Percentiles rank a stretch among this genome's conserved stretches.
Evolutionary conservation across 2,888 invertebrate genomes (phyloP).

Genomic region (Parthenolecanium corni): DNA sequence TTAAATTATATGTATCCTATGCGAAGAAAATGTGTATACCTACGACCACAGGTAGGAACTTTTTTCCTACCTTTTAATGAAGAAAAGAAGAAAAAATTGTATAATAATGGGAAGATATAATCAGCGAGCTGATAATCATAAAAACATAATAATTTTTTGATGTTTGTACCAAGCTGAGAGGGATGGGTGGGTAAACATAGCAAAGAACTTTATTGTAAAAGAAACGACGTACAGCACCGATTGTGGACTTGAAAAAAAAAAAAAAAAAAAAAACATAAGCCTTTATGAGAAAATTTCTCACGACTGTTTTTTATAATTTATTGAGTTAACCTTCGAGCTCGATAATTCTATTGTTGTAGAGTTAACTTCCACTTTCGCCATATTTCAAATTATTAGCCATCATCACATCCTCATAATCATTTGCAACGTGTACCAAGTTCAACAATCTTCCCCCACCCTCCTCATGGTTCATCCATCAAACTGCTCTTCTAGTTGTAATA

Average conservation of each 20-base stretch:
- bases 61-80: no score
- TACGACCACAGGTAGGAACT: no score
- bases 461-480: no score
- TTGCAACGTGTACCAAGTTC: not conserved
- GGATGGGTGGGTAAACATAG: no score
- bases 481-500: no score
- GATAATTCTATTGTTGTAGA: constrained; percentile 22
- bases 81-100: no score
- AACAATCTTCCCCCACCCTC: not conserved
- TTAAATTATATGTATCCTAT: no score
- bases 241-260: not conserved
- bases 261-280: no score
- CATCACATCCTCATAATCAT: not conserved
- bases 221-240: not conserved
- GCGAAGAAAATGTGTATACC: no score
- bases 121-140: no score
- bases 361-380: constrained; percentile 24
- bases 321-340: constrained; percentile 21
- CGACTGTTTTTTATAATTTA: constrained; percentile 18
- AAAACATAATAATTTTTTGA: constrained; percentile 4
- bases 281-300: constrained; percentile 18
- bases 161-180: not conserved
- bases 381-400: constrained; percentile 16
- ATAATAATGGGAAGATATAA: no score
- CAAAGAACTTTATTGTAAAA: no score